phyloP scores from a whole-genome alignment of 2,797 vertebrate genomes.

The Myiothlypis coronata region DNA sequence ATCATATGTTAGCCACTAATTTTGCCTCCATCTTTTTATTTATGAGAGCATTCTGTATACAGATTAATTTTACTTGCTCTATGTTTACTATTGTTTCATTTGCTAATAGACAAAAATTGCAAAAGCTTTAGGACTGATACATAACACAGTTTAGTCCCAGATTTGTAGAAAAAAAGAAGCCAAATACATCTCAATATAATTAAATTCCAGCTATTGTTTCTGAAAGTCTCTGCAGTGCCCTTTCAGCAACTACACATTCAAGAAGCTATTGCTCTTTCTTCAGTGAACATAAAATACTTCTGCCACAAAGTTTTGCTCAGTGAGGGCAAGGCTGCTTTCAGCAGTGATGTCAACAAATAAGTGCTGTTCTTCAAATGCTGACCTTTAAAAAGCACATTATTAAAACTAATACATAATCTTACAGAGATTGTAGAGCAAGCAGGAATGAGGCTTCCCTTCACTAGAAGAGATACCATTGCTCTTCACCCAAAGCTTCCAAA shows the following conservation, averaged over 20 bases:
- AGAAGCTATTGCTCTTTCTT: conserved; percentile 20
- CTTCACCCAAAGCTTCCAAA: not conserved
- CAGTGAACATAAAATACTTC: not conserved
- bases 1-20: not conserved
- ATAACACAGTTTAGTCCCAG: not conserved
- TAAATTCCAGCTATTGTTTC: not conserved
- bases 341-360: conserved; percentile 24
- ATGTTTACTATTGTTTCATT: not conserved
- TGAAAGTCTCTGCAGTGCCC: not conserved
- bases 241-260: not conserved
- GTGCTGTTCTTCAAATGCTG: conserved; percentile 2
- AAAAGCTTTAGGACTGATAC: not conserved
- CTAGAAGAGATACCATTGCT: not conserved
- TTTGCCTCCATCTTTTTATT: not conserved
- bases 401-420: conserved; percentile 30
- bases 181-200: not conserved
- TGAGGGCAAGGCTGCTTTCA: not conserved
- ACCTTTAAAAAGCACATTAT: conserved; percentile 33
- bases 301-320: conserved; percentile 14
- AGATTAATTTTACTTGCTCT: not conserved
- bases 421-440: not conserved
- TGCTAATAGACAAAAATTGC: not conserved
- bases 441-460: not conserved
- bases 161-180: not conserved
- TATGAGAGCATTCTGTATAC: not conserved